Evolutionary conservation across 2,113 vertebrate species (phyloP), one percentile per base, ranked within the genome.

Genomic region (Etia nguti): DNA sequence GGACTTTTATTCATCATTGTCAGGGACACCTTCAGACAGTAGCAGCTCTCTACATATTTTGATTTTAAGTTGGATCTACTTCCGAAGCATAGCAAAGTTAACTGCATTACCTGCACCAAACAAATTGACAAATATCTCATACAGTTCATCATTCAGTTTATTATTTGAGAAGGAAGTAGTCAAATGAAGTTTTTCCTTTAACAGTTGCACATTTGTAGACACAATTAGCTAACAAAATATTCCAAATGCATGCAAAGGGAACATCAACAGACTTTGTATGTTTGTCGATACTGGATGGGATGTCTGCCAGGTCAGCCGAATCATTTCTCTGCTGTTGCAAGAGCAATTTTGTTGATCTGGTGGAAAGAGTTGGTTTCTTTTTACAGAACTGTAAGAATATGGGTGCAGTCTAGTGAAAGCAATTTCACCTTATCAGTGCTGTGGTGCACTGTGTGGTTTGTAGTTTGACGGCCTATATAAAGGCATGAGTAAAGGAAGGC

Each of bases 381-480:
- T 9, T 2, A 88, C 48, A 62, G 59, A 83, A 86, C 48, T 70
- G 26, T 55, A 73, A 70, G 8, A 77, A 29, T 57, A 43, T 48
- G 38, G 77, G 41, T 75, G 62, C 65, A 83, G 73, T 62, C 31
- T 38, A 70, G 41, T 75, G 50, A 90, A 90, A 87, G 85, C 70
- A 79, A 88, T 94, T 88, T 80, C 82, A 80, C 26, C 59, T 80
- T 46, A 87, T 93, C 86, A 77, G 36, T 52, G 13, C 59, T 57
- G 34, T 22, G 24, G 62, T 70, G 50, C 73, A 3, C 56, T 82
- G 59, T 29, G n/a, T 59, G 9, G 10, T 59, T 79, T 57, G 54
- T 84, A 87, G 55, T 68, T 86, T 12, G 50, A 81, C 81, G 38
- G 56, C 48, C 36, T 68, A 18, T 82, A 83, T 86, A 31, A 50